These are phyloP conservation scores for Lepidurus packardi DNA, from an alignment of 1,140 invertebrate genomes.

Conservation along the genomic window DNA sequence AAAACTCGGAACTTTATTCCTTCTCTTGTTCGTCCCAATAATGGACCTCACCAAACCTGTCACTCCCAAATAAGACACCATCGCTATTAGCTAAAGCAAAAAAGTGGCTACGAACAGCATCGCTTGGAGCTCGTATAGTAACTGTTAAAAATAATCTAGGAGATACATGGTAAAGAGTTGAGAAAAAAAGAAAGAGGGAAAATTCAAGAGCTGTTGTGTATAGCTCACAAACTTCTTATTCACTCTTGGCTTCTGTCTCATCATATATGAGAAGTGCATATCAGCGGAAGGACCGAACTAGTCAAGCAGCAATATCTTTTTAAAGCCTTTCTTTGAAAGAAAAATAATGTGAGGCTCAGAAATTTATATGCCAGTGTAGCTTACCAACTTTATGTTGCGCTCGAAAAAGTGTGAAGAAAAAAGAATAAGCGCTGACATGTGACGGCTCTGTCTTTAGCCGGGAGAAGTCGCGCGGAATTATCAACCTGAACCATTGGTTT, in stretches of 20 bases:
- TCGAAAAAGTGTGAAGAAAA: conserved; percentile 6
- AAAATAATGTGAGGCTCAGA: not conserved
- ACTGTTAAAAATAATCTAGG: not conserved
- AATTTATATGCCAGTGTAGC: not conserved
- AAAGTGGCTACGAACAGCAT: not conserved
- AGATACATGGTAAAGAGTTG: conserved; percentile 6
- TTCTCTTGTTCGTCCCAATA: not conserved
- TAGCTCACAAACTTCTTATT: conserved; percentile 6
- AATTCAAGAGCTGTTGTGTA: conserved; percentile 8
- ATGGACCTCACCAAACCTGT: not conserved
- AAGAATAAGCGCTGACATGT: not conserved
- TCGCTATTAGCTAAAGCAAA: not conserved
- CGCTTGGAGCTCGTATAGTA: not conserved
- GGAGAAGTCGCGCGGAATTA: not conserved
- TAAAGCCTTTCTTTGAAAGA: not conserved
- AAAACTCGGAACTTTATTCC: too few relatives aligned
- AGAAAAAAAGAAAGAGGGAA: not conserved
- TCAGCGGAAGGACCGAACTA: conserved; percentile 20
- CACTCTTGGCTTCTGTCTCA: conserved; percentile 4
- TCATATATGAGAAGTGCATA: conserved; percentile 11
- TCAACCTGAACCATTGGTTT: not conserved
- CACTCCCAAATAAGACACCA: not conserved
- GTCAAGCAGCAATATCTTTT: conserved; percentile 17
- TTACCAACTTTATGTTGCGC: conserved; percentile 6
- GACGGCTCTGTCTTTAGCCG: not conserved